Evolutionary conservation across 2,113 vertebrate genomes (phyloP).

Genomic region (Casuarius casuarius): DNA sequence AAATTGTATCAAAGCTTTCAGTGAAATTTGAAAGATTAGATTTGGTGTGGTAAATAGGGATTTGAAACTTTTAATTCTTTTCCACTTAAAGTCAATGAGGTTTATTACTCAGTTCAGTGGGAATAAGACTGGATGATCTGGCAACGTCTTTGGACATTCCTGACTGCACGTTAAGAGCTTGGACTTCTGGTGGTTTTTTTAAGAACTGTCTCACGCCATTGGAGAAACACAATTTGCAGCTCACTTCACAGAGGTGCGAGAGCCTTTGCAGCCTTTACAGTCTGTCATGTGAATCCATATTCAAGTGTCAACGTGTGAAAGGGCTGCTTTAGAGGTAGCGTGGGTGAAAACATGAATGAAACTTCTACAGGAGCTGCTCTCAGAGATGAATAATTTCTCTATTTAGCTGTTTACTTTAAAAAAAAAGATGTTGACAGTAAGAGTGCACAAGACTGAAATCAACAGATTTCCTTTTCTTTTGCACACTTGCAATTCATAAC

Average conservation of each 20-base stretch:
- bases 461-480: neutral
- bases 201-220: neutral
- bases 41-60: neutral
- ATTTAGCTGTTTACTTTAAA: neutral
- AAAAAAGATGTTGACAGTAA: neutral
- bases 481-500: neutral
- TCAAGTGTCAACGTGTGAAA: conserved; percentile 32
- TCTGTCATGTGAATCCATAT: conserved; percentile 37
- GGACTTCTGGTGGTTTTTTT: neutral
- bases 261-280: conserved; percentile 23
- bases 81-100: neutral
- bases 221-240: conserved; percentile 22
- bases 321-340: neutral
- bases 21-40: neutral
- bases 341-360: conserved; percentile 17
- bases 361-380: conserved; percentile 4
- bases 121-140: neutral
- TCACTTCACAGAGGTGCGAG: neutral
- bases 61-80: neutral
- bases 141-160: neutral
- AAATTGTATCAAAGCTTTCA: neutral
- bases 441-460: neutral
- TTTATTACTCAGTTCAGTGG: neutral
- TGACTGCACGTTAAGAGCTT: neutral
- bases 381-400: neutral